Base-by-base conservation (phyloP, 2,888 invertebrate species). In the Erebia aethiops region DNA sequence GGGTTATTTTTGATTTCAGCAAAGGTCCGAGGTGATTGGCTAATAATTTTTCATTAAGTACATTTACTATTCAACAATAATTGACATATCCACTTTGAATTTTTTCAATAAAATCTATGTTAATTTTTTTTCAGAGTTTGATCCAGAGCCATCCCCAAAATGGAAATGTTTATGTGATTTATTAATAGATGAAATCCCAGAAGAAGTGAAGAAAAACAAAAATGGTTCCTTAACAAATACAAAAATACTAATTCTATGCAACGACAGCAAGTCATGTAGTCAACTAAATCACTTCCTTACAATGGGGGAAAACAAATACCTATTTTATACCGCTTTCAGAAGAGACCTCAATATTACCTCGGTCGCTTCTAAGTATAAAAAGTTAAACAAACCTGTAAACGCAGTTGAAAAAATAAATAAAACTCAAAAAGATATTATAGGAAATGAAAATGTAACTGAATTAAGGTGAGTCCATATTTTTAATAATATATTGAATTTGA, bases 131-230 rank as follows among this genome's bases (percentile, higher is more conserved):
- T 58, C 78, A 97, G 97, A 96, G 89, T 94, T 97, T 72, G 95
- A 95, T 78, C 97, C 97, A 13, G 98, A 99, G 90, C 94, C 95
- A 54, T 97, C 96, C 85, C 98, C 98, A 8, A 99, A 99, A 90
- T 99, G 99, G 99, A 94, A 95, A 79, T 95, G 96, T 11, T 90
- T 99, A 4, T 94, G 94, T 73, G 98, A 98, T 87, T 95, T 98
- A 71, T 87, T 99, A 60, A 91, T 95, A 75, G 89, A 94, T 8
- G 99, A 99, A 93, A 97, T 99, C 82, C 96, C 97, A 18, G 93
- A 94, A 49, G 96, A 97, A 84, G 95, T 96, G 71, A 95, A 94
- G 78, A 92, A 94, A 70, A 90, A 87, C 3, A 82, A 83, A 71
- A 83, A 83, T 51, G 83, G 81, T 2, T 82, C 79, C 13, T 82